Evolutionary conservation across 2,113 vertebrate genomes (phyloP), one percentile per base, ranked within the genome.

Genomic region (Brienomyrus longianalis): DNA sequence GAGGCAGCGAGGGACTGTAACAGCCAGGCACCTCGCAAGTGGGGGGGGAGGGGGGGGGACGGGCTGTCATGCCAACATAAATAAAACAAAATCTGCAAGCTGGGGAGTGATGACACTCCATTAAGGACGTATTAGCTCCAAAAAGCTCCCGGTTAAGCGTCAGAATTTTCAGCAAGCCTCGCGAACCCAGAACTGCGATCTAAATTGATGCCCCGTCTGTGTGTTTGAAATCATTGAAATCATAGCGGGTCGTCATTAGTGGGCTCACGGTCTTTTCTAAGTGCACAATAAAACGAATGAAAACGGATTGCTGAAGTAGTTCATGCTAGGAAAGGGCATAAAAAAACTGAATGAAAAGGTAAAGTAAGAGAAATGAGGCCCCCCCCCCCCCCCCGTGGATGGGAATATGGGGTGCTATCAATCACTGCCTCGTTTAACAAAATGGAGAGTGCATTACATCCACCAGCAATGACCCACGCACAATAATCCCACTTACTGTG

Each of bases 11-110:
- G 94, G 95, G 95, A 95, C 95, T 95, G 96, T 96, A 95, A 96
- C 96, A 96, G 96, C 95, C 96, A 97, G 96, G 95, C 96, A 96
- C 96, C 96, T 96, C 95, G 94, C 94, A 97, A 96, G 70, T 1
- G 31, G 66, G 62, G 62, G 62, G 62, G 23, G n/a, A 11, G 96
- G 95, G 84, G 39, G 39, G 39, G 39, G 39, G 1, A 39, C 31
- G 39, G 54, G 31, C 35, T 80, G 74, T 80, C 11, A 11, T 19
- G 83, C 21, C 39, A 84, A 84, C 7, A 47, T 23, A 84, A 84
- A 84, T 84, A 84, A 84, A 84, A 84, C 43, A 83, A 48, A 45
- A 84, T 48, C 83, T 84, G 95, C 95, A 94, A 96, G 92, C 95
- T 94, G 94, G 95, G 95, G 2, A 77, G 54, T 96, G 96, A 97